Base-by-base conservation (phyloP, 2,797 vertebrate genomes). In the Danio choprae region DNA sequence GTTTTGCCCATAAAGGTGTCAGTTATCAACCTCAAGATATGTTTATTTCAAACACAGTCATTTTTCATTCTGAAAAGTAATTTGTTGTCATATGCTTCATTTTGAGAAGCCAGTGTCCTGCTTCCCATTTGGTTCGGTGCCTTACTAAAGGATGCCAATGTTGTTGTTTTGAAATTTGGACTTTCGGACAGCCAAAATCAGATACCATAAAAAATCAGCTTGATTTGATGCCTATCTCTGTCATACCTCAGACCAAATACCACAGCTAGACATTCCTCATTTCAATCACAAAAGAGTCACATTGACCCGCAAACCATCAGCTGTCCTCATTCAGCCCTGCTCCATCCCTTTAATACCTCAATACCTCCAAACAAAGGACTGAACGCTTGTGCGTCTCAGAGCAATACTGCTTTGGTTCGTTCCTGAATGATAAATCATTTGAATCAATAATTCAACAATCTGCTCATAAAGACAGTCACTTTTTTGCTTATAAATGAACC, bases 161-260 rank as follows among this genome's bases (percentile, higher is more conserved):
- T 55, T 43, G 60, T 70, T 82, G 67, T 29, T 29, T 29, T 62
- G 44, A 51, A 41, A 38, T 84, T 78, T 85, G 75, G 74, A 29
- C 29, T 29, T 29, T 29, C 29, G 3, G 29, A 75, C 77, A 18
- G 3, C 62, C 81, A 77, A 86, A 84, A 86, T 86, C 83, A 81
- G 38, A 86, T 53, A 79, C 63, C 63, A 41, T 87, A 86, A 86
- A 89, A 29, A 85, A 80, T 79, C 86, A 89, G 85, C 77, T 87
- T 85, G 82, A 82, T 79, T 67, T 79, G 77, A 85, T 68, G 73
- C 43, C 48, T 68, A 70, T 74, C 77, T 74, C 56, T 15, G n/a
- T 53, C 44, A 74, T 79, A 82, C 74, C 81, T 40, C 41, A 60
- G 58, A 55, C 20, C 6, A 20, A 53, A 18, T 41, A 18, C 16